A percentile compares a stretch with the other conserved stretches of the same genome.
Evolutionary conservation across 2,797 vertebrate genomes (phyloP).

Genomic region (Epinephelus malabaricus): DNA sequence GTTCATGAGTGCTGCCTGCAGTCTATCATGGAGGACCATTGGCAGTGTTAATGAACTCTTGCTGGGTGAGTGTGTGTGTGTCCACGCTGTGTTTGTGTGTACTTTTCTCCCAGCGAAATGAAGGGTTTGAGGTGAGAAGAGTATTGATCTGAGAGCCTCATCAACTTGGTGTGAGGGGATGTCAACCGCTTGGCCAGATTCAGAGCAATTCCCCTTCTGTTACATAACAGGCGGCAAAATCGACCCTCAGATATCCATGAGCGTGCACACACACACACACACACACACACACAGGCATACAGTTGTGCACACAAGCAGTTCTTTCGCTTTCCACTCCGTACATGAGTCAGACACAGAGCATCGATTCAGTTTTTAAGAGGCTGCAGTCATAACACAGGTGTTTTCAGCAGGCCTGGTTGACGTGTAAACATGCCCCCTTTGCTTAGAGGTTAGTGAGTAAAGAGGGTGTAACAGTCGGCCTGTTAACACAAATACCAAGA

Average conservation of each 20-base stretch:
- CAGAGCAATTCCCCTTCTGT: constrained; percentile 63
- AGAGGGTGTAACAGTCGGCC: constrained; percentile 30
- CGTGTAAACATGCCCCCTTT: constrained; percentile 56
- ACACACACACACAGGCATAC: constrained; percentile 2
- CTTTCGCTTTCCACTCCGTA: constrained; percentile 46
- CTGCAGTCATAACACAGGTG: constrained; percentile 65
- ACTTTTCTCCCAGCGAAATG: constrained; percentile 60
- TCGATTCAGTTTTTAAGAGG: constrained; percentile 65
- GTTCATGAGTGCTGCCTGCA: constrained; percentile 71
- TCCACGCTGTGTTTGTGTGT: constrained; percentile 33
- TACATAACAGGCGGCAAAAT: constrained; percentile 74
- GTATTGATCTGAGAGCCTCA: constrained; percentile 81
- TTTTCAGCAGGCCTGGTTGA: constrained; percentile 45
- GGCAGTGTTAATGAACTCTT: constrained; percentile 75
- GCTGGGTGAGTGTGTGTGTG: constrained; percentile 38
- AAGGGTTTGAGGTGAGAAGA: constrained; percentile 71
- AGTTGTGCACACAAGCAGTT: background rate
- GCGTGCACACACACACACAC: constrained; percentile 21
- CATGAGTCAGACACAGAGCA: constrained; percentile 52
- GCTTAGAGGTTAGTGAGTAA: constrained; percentile 58
- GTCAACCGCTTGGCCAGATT: constrained; percentile 73
- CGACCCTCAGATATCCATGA: constrained; percentile 62
- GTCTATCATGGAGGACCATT: constrained; percentile 70
- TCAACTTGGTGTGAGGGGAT: constrained; percentile 73
- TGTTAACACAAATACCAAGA: constrained; percentile 60